phyloP scores from a whole-genome alignment of 2,888 invertebrate species.

The Corbicula japonica region DNA sequence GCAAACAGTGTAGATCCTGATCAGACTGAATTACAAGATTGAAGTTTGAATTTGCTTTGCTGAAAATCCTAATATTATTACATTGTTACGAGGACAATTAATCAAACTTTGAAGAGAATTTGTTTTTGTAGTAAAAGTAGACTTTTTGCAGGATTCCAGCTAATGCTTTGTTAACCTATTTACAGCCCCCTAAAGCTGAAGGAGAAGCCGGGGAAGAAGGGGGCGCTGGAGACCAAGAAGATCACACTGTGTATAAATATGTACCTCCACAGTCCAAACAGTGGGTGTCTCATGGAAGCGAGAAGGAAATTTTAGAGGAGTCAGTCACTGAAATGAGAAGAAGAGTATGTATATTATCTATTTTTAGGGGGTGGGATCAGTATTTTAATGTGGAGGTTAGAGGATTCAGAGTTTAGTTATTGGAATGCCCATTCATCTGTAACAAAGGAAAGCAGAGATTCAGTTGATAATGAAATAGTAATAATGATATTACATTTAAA shows the following conservation, averaged over 20 bases:
- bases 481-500: no score
- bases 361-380: not conserved
- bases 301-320: constrained; percentile 85
- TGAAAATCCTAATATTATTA: no score
- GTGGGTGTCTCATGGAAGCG: constrained; percentile 86
- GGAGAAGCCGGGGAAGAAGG: constrained; percentile 70
- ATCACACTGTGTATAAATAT: constrained; percentile 83
- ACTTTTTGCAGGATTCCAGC: no score
- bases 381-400: not conserved
- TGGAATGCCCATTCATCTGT: no score
- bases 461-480: not conserved
- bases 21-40: no score
- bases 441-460: no score
- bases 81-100: no score
- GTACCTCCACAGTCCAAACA: constrained; percentile 85
- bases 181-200: constrained; percentile 73
- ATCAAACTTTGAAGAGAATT: no score
- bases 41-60: no score
- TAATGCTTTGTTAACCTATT: no score
- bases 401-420: not conserved
- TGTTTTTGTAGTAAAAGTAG: no score
- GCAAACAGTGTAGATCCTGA: no score
- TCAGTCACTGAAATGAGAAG: constrained; percentile 77
- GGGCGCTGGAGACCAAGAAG: constrained; percentile 73
- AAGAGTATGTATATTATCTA: constrained; percentile 68